These are phyloP conservation scores for Parthenolecanium corni DNA, from an alignment of 2,888 invertebrate species.

Conservation along the genomic window DNA sequence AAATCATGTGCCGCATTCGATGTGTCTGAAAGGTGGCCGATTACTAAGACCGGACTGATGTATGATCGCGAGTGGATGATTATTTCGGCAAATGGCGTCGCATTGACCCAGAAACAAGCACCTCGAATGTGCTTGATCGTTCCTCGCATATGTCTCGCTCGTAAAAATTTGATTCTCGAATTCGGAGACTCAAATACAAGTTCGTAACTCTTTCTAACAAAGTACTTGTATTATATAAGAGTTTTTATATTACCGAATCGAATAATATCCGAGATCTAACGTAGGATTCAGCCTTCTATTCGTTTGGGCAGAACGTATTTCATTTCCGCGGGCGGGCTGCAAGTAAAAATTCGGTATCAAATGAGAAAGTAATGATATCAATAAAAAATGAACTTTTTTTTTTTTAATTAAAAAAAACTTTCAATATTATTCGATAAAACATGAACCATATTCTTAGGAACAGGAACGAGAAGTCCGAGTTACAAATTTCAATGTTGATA, in stretches of 20 bases:
- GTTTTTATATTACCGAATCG: not conserved
- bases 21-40: constrained; percentile 53
- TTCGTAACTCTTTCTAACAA: not conserved
- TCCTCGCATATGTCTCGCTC: constrained; percentile 55
- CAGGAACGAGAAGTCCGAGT: too few relatives aligned
- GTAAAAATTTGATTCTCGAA: constrained; percentile 45
- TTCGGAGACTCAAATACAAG: constrained; percentile 47
- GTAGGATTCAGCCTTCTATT: too few relatives aligned
- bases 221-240: not conserved
- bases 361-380: too few relatives aligned
- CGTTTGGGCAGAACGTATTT: too few relatives aligned
- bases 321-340: too few relatives aligned
- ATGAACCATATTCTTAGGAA: too few relatives aligned
- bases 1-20: constrained; percentile 80
- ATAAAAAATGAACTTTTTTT: too few relatives aligned
- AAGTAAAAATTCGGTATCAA: too few relatives aligned
- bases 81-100: constrained; percentile 63
- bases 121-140: constrained; percentile 63
- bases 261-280: too few relatives aligned
- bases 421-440: too few relatives aligned
- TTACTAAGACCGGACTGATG: constrained; percentile 64
- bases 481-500: too few relatives aligned
- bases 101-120: constrained; percentile 78
- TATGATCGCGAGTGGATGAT: constrained; percentile 94
- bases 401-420: too few relatives aligned